Conservation (phyloP, 2,113 vertebrate species). For the Pithys albifrons region DNA sequence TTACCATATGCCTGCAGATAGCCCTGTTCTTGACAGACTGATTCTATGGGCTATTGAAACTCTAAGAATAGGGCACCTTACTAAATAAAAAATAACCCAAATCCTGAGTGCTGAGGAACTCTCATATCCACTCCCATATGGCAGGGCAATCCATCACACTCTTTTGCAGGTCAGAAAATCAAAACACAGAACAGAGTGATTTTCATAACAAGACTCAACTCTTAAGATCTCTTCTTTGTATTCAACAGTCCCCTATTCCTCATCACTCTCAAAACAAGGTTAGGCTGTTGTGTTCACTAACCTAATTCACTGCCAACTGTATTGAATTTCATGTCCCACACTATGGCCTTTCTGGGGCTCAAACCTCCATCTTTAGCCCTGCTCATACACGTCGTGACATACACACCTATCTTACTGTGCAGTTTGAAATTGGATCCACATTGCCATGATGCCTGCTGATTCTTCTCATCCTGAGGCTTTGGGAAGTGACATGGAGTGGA, state of each 20-base stretch:
- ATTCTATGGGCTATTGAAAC: not conserved
- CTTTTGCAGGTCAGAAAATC: not conserved
- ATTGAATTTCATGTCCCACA: not conserved
- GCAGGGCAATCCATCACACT: not conserved
- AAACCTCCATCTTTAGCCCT: not conserved
- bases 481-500: slow-evolving; percentile 4
- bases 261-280: not conserved
- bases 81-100: not conserved
- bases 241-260: not conserved
- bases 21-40: not conserved
- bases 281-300: not conserved
- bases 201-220: not conserved
- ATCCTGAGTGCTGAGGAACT: not conserved
- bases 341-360: not conserved
- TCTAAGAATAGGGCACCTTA: not conserved
- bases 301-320: not conserved
- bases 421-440: not conserved
- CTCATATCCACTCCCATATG: not conserved
- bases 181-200: not conserved
- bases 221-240: not conserved
- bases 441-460: not conserved
- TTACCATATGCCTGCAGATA: not conserved
- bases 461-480: not conserved
- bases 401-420: not conserved
- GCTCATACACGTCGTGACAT: not conserved